phyloP scores from a whole-genome alignment of 2,797 vertebrate species.

The Rhinoraja longicauda region DNA sequence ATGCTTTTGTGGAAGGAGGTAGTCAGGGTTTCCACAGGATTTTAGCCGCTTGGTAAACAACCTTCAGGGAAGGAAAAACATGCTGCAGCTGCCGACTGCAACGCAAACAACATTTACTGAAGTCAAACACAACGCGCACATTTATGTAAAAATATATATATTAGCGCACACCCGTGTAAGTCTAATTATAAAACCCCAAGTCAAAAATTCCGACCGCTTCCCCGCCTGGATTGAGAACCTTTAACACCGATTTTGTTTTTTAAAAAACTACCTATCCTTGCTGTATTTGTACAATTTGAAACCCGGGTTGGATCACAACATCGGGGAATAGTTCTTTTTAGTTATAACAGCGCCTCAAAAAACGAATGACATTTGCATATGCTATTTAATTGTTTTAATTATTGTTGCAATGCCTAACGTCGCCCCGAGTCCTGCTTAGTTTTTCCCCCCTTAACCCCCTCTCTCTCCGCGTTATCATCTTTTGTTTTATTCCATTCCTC shows the following conservation, averaged over 20 bases:
- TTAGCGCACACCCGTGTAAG: background rate
- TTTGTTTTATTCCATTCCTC: background rate
- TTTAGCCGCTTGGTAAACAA: conserved; percentile 61
- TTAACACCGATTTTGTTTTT: background rate
- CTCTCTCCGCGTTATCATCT: background rate
- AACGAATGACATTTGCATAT: background rate
- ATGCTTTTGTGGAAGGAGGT: conserved; percentile 54
- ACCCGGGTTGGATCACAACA: background rate
- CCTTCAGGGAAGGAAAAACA: conserved; percentile 47
- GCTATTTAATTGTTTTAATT: background rate
- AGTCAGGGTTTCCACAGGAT: conserved; percentile 56
- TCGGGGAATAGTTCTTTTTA: background rate
- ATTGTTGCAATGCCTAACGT: background rate
- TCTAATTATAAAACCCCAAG: no score
- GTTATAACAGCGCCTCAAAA: background rate
- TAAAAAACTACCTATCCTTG: background rate
- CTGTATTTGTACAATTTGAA: background rate
- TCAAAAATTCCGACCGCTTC: background rate
- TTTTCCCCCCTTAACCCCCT: background rate
- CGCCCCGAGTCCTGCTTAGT: background rate
- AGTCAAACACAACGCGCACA: conserved; percentile 15
- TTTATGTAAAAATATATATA: background rate
- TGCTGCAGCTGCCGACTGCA: background rate
- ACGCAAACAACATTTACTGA: conserved; percentile 24
- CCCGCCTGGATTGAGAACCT: background rate